These are phyloP conservation scores for Hydropsyche tenuis DNA, from an alignment of 1,140 invertebrate species.

Conservation along the genomic window DNA sequence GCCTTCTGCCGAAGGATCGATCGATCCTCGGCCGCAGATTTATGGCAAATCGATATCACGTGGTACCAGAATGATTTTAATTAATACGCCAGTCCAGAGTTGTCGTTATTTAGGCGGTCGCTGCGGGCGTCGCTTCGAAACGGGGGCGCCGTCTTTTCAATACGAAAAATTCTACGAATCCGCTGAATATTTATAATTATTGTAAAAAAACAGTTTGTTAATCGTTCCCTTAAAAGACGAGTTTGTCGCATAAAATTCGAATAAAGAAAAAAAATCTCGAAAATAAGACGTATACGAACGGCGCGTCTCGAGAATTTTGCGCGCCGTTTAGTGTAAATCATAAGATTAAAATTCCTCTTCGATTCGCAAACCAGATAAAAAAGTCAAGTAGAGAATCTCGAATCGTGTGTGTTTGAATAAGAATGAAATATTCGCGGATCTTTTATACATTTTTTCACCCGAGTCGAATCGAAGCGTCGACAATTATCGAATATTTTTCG, in stretches of 20 bases:
- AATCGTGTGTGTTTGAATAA: slow-evolving; percentile 3
- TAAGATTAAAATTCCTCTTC: slow-evolving; percentile 14
- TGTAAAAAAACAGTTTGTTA: too few species aligned
- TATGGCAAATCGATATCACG: slow-evolving; percentile 36
- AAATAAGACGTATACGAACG: too few species aligned
- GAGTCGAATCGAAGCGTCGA: background rate
- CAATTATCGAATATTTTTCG: background rate
- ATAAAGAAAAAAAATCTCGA: too few species aligned
- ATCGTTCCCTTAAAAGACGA: too few species aligned
- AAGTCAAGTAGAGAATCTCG: slow-evolving; percentile 15
- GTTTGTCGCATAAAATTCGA: too few species aligned
- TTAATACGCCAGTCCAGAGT: slow-evolving; percentile 19
- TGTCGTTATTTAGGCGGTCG: background rate
- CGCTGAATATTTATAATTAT: background rate
- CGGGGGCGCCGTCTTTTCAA: background rate
- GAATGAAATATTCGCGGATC: slow-evolving; percentile 10
- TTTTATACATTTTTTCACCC: too few species aligned
- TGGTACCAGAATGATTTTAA: slow-evolving; percentile 20
- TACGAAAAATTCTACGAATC: too few species aligned
- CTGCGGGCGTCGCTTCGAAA: background rate
- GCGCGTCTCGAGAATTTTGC: background rate
- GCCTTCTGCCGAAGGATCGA: slow-evolving; percentile 4
- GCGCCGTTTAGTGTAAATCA: background rate
- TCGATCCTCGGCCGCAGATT: slow-evolving; percentile 24
- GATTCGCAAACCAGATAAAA: background rate